A percentile compares a stretch with the other conserved stretches of the same genome.
Evolutionary conservation across 2,113 vertebrate species (phyloP).

Genomic region (Zapus hudsonius): DNA sequence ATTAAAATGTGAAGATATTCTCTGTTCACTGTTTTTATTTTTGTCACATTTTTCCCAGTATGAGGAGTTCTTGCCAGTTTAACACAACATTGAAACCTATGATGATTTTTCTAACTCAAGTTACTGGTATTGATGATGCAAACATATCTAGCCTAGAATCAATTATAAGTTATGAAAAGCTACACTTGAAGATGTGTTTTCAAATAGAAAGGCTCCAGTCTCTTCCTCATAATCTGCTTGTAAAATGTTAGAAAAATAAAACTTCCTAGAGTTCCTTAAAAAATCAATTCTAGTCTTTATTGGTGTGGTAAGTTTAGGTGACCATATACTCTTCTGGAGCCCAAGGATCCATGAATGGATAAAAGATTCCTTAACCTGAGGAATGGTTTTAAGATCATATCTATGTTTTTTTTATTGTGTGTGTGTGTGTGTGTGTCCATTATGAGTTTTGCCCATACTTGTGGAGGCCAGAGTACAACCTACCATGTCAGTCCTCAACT

Average conservation of each 20-base stretch:
- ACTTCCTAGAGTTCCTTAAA: background rate
- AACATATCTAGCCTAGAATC: constrained; percentile 30
- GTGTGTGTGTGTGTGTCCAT: background rate
- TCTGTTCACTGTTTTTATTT: background rate
- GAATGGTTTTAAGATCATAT: background rate
- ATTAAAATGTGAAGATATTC: constrained; percentile 3
- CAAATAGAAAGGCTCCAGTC: background rate
- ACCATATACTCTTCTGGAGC: background rate
- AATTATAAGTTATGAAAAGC: constrained; percentile 22
- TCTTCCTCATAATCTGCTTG: background rate
- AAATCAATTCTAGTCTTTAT: background rate
- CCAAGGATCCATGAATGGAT: background rate
- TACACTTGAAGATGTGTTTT: constrained; percentile 4
- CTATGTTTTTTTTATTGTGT: too few relatives aligned
- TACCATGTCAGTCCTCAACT: too few relatives aligned
- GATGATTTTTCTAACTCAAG: constrained; percentile 49
- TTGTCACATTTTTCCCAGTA: background rate
- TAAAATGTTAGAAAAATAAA: background rate
- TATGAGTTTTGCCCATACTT: too few relatives aligned
- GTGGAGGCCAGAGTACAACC: too few relatives aligned
- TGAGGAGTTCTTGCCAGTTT: background rate
- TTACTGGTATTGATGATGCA: constrained; percentile 47
- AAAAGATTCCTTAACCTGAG: background rate
- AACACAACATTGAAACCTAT: constrained; percentile 34
- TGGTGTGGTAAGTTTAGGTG: background rate